Evolutionary conservation across 1,140 invertebrate genomes (phyloP).

Genomic region (Tetramorium simillimum): DNA sequence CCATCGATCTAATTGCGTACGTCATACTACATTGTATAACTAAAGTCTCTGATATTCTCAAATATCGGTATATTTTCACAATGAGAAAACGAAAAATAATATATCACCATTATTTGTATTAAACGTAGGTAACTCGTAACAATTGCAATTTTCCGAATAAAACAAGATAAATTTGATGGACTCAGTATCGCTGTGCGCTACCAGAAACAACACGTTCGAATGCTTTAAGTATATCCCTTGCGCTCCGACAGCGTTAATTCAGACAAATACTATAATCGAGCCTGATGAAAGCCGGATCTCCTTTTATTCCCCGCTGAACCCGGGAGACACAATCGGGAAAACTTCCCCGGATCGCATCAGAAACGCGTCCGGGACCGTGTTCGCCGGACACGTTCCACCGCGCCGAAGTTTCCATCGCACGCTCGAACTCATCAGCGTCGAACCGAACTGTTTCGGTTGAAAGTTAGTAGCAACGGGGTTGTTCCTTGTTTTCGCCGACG

Average conservation of each 20-base stretch:
- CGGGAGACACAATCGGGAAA: slow-evolving; percentile 24
- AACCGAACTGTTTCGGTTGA: slow-evolving; percentile 34
- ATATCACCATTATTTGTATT: neutral
- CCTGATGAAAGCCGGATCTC: slow-evolving; percentile 9
- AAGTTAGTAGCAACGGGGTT: slow-evolving; percentile 26
- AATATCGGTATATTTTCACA: neutral
- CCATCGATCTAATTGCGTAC: neutral
- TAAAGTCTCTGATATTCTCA: neutral
- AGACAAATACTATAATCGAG: neutral
- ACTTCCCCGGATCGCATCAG: neutral
- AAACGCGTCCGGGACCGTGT: neutral
- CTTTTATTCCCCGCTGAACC: slow-evolving; percentile 16
- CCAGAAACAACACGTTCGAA: neutral
- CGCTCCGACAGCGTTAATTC: neutral
- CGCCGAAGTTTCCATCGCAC: slow-evolving; percentile 18
- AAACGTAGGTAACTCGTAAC: neutral
- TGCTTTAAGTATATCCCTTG: neutral
- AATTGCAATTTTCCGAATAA: neutral
- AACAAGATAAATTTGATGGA: neutral
- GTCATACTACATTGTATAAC: neutral
- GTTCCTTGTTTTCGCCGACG: slow-evolving; percentile 38
- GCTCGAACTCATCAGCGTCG: slow-evolving; percentile 38
- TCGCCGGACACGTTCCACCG: slow-evolving; percentile 10
- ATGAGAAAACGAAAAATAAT: neutral
- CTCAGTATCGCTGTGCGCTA: neutral